Conservation (phyloP, 2,797 vertebrate species). For the Melanogrammus aeglefinus region DNA sequence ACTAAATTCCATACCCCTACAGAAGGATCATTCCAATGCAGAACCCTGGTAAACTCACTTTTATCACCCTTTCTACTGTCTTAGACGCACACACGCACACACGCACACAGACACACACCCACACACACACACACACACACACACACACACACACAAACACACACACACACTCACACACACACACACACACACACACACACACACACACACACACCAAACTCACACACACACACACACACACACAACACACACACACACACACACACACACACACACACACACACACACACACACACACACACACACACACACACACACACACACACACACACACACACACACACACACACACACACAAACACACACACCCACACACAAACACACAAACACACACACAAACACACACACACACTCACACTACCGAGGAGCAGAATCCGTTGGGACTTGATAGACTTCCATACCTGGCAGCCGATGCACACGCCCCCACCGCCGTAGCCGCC, state of each 20-base stretch:
- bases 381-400: background rate
- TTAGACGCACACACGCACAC: background rate
- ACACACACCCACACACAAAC: constrained; percentile 6
- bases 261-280: background rate
- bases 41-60: background rate
- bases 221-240: background rate
- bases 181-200: constrained; percentile 19
- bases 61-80: background rate
- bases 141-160: background rate
- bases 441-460: constrained; percentile 67
- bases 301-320: constrained; percentile 5
- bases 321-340: constrained; percentile 12
- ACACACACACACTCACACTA: constrained; percentile 26
- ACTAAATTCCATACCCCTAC: too few relatives aligned
- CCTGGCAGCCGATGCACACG: constrained; percentile 92
- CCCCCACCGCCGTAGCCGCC: constrained; percentile 86
- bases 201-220: constrained; percentile 3
- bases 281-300: background rate
- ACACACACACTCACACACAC: background rate
- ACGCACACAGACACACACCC: too few relatives aligned
- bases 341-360: background rate
- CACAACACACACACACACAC: background rate
- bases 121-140: background rate
- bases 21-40: too few relatives aligned
- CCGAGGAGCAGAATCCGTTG: constrained; percentile 51